Conservation (phyloP, 2,888 invertebrate genomes). For the Bombyx huttoni region DNA sequence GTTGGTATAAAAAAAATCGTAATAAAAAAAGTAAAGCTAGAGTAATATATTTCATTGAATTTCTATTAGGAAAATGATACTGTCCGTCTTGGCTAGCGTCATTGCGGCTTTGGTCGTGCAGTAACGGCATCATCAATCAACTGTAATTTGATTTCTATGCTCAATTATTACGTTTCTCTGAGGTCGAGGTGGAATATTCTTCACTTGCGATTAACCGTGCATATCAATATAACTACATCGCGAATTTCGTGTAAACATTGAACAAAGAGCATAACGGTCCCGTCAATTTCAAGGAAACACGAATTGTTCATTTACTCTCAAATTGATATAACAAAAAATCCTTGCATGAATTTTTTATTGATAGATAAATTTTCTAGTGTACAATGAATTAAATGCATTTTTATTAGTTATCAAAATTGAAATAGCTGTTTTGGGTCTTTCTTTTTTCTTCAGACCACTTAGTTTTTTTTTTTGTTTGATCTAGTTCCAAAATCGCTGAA, state of each 20-base stretch:
- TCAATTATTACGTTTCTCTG: slow-evolving; percentile 69
- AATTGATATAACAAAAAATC: neutral
- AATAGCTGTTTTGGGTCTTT: neutral
- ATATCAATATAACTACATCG: slow-evolving; percentile 22
- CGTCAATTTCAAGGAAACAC: neutral
- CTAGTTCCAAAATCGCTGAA: slow-evolving; percentile 21
- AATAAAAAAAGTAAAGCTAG: neutral
- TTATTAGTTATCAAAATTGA: neutral
- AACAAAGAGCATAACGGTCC: neutral
- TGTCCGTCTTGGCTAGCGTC: slow-evolving; percentile 49
- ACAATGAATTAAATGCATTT: neutral
- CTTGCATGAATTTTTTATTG: neutral
- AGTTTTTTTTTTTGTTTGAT: slow-evolving; percentile 3
- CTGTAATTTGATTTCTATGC: slow-evolving; percentile 72
- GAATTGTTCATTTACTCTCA: neutral
- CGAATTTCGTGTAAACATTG: slow-evolving; percentile 19
- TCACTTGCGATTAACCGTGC: slow-evolving; percentile 39
- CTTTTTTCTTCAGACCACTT: neutral
- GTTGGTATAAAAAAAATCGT: too few species aligned
- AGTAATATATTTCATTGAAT: slow-evolving; percentile 40
- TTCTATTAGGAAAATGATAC: slow-evolving; percentile 62
- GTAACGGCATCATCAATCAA: slow-evolving; percentile 72
- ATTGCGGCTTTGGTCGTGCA: slow-evolving; percentile 62
- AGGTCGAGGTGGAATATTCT: slow-evolving; percentile 54
- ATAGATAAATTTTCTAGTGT: neutral